phyloP scores from a whole-genome alignment of 2,113 vertebrate genomes.

The Choloepus hoffmanni region DNA sequence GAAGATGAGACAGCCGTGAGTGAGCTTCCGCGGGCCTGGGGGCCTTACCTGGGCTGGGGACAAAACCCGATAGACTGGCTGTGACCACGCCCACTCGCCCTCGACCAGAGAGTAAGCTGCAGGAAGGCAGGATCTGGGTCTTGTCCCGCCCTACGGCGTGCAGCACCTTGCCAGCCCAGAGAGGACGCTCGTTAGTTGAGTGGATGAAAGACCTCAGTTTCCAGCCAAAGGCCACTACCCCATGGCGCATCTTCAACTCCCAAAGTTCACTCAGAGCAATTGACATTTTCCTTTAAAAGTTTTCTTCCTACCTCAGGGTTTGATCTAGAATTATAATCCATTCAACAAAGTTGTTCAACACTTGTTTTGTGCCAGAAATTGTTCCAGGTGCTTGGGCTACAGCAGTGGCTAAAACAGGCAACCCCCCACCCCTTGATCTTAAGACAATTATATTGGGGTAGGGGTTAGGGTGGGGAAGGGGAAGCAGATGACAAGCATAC shows the following conservation, averaged over 20 bases:
- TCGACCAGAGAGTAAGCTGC: background rate
- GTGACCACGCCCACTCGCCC: background rate
- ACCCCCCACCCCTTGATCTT: background rate
- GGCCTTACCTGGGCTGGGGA: too few relatives aligned
- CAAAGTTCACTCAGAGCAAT: background rate
- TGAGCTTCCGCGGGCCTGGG: background rate
- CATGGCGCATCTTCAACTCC: background rate
- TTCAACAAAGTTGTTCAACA: background rate
- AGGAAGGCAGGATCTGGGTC: background rate
- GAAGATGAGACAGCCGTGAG: constrained; percentile 45
- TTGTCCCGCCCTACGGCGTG: background rate
- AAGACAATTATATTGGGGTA: background rate
- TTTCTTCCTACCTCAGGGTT: background rate
- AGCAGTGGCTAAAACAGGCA: background rate
- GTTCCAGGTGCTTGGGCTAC: background rate
- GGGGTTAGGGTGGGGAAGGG: background rate
- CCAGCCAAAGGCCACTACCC: background rate
- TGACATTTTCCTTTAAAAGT: constrained; percentile 5
- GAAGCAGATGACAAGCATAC: background rate
- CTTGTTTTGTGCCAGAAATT: background rate
- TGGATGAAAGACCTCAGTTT: background rate
- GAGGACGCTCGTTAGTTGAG: background rate
- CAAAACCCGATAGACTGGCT: fast-evolving
- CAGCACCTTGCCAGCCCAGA: background rate
- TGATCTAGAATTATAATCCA: background rate